Evolutionary conservation across 2,797 vertebrate genomes (phyloP), one percentile per base, ranked within the genome.

Genomic region (Sebastiscus tertius): DNA sequence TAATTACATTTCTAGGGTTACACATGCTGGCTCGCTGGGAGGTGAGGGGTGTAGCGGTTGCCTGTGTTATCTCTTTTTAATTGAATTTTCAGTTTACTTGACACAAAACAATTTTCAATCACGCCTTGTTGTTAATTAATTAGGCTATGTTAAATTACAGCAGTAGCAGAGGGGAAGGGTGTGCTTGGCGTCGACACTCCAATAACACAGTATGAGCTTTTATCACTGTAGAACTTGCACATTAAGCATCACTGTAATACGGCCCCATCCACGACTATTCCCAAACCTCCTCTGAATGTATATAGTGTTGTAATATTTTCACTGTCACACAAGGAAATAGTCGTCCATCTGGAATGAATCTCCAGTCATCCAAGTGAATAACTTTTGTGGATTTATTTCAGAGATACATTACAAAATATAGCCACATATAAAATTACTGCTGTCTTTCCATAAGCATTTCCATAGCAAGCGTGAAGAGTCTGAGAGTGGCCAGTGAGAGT

Each of bases 1-100:
- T 75, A 72, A 86, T 87, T 75, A 78, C n/a, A 75, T 74, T 60
- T 75, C 61, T 60, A n/a, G 52, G 66, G 66, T 75, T 72, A 62
- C 73, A 42, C 29, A 49, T 31, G 42, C 62, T 33, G 64, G 18
- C 34, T 56, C 58, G 24, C 31, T 14, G 63, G 36, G 12, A 29
- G 9, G 33, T 14, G 13, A 22, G 13, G 5, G 6, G 16, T 59
- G 68, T 22, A 24, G 69, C 12, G 24, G 16, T 58, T 26, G 29
- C 58, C 39, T n/a, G 49, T 75, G 12, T 49, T 78, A 61, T 79
- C 58, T 69, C 42, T 46, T 69, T 63, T 62, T 24, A 74, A 75
- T 83, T 64, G 11, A 66, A 80, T 70, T 82, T 69, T 60, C 65
- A 76, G 22, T 72, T 78, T 82, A 62, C 63, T 52, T 52, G 68